phyloP scores from a whole-genome alignment of 92 coral and sea anemone genomes.

The Heteractis magnifica region DNA sequence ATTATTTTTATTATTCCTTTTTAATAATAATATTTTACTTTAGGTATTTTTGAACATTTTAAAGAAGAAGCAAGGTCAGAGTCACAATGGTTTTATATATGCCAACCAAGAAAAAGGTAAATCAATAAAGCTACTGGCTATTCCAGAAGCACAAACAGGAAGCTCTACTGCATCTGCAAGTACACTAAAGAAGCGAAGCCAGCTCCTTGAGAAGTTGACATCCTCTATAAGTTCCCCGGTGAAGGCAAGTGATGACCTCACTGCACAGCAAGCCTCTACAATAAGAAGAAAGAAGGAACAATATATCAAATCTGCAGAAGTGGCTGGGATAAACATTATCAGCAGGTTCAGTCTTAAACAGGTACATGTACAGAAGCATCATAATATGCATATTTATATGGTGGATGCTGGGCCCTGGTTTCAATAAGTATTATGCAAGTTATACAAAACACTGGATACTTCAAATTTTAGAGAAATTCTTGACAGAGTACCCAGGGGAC shows the following conservation, averaged over 20 bases:
- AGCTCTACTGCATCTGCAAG: conserved; percentile 36
- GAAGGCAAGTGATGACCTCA: conserved; percentile 1
- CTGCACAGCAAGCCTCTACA: conserved; percentile 13
- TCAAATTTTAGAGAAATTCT: no score
- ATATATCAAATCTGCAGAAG: conserved; percentile 31
- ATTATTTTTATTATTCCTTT: no score
- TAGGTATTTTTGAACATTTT: not conserved
- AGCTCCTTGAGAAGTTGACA: conserved; percentile 36
- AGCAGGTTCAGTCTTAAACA: conserved; percentile 31
- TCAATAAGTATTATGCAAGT: no score
- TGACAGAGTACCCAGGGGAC: no score
- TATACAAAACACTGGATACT: no score
- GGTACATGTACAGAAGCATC: conserved; percentile 11
- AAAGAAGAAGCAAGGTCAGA: conserved; percentile 22
- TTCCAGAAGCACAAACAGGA: conserved; percentile 28
- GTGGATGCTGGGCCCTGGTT: no score
- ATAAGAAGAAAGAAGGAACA: conserved; percentile 20
- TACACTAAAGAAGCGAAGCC: conserved; percentile 30
- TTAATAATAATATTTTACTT: no score
- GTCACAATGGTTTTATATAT: conserved; percentile 25
- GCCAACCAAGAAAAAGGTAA: conserved; percentile 37
- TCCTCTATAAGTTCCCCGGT: conserved; percentile 3
- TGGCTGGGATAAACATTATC: conserved; percentile 27
- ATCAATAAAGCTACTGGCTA: conserved; percentile 37
- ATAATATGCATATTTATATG: no score